Percentiles rank a stretch among this genome's conserved stretches.
phyloP scores from a whole-genome alignment of 2,888 invertebrate species.

The Euproctis similis region DNA sequence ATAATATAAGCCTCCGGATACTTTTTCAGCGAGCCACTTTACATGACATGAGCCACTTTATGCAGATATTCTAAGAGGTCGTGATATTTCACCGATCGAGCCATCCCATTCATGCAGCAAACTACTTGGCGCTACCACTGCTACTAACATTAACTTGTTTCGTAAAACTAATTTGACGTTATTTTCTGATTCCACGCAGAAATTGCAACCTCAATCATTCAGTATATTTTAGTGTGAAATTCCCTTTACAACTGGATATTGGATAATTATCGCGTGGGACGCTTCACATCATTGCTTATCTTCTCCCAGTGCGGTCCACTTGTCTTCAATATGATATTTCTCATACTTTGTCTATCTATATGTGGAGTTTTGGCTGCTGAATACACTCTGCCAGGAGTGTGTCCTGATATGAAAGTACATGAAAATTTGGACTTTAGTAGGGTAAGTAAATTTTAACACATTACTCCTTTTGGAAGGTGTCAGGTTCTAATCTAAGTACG shows the following conservation, averaged over 20 bases:
- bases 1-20: too few species aligned
- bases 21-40: too few species aligned
- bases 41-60: too few species aligned
- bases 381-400: constrained; percentile 54
- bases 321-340: constrained; percentile 37
- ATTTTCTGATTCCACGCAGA: too few species aligned
- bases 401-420: constrained; percentile 54
- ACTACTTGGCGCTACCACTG: too few species aligned
- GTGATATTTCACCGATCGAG: too few species aligned
- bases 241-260: constrained; percentile 45
- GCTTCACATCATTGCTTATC: constrained; percentile 37
- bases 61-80: too few species aligned
- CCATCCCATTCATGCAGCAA: too few species aligned
- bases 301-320: constrained; percentile 18
- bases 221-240: constrained; percentile 26
- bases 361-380: constrained; percentile 36
- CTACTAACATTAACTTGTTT: too few species aligned
- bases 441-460: constrained; percentile 44
- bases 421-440: constrained; percentile 58
- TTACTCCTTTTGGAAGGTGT: too few species aligned
- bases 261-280: constrained; percentile 60
- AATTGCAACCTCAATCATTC: constrained; percentile 16
- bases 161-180: too few species aligned
- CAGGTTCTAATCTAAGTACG: too few species aligned
- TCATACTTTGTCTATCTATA: constrained; percentile 32